These are phyloP conservation scores for Pterophyllum scalare DNA, from an alignment of 2,113 vertebrate species.

Conservation along the genomic window DNA sequence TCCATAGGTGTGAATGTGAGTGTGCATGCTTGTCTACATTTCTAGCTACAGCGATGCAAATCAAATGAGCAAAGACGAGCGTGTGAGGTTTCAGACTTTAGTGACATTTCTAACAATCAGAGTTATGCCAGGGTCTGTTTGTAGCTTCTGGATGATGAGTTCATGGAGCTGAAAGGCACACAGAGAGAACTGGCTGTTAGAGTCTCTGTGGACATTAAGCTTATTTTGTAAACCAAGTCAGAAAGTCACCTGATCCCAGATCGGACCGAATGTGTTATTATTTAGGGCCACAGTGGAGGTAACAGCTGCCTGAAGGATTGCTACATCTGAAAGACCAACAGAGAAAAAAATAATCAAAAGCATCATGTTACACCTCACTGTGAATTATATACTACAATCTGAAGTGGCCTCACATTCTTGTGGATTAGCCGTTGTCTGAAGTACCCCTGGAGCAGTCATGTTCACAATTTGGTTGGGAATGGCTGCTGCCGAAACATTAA, in stretches of 20 bases:
- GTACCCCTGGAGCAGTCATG: too few relatives aligned
- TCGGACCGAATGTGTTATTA: not conserved
- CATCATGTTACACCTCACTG: not conserved
- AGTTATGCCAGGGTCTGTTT: not conserved
- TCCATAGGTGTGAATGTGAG: too few relatives aligned
- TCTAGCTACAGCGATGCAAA: not conserved
- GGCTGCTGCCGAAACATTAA: not conserved
- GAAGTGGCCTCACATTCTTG: not conserved
- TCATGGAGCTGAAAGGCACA: slow-evolving; percentile 53
- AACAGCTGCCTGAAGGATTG: slow-evolving; percentile 3
- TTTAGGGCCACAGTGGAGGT: slow-evolving; percentile 19
- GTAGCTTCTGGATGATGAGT: not conserved
- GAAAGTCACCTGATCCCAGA: slow-evolving; percentile 24
- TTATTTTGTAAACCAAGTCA: not conserved
- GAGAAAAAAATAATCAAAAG: not conserved
- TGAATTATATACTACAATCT: not conserved
- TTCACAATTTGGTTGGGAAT: not conserved
- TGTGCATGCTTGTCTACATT: too few relatives aligned
- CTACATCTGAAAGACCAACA: slow-evolving; percentile 27
- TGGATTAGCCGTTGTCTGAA: not conserved
- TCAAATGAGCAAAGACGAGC: not conserved
- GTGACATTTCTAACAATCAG: slow-evolving; percentile 46
- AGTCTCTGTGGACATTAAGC: not conserved
- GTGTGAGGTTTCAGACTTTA: slow-evolving; percentile 38
- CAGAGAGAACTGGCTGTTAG: not conserved